These are phyloP conservation scores for Tachina fera DNA, from an alignment of 2,888 invertebrate genomes.

Conservation along the genomic window DNA sequence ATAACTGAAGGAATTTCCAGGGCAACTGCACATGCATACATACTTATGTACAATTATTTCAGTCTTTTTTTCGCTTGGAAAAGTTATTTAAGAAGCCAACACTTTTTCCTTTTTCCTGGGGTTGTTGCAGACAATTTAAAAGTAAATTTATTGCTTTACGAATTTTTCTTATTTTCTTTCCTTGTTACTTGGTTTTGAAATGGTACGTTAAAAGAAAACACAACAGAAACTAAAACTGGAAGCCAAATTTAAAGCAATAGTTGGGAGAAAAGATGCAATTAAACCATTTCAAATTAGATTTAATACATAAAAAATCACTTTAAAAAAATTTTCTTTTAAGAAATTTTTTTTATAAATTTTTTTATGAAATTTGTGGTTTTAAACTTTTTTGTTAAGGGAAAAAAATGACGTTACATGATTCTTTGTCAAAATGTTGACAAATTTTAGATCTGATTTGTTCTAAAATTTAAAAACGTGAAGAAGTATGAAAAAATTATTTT, in stretches of 20 bases:
- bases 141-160: conserved; percentile 67
- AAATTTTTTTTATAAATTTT: too few species aligned
- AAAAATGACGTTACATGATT: too few species aligned
- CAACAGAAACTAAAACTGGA: not conserved
- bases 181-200: not conserved
- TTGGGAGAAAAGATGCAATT: conserved; percentile 11
- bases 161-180: conserved; percentile 26
- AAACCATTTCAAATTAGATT: conserved; percentile 20
- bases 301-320: not conserved
- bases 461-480: too few species aligned
- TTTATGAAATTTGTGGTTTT: too few species aligned
- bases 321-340: too few species aligned
- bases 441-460: too few species aligned
- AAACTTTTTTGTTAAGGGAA: too few species aligned
- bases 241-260: conserved; percentile 32
- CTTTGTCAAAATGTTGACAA: too few species aligned
- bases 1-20: conserved; percentile 54
- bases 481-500: too few species aligned
- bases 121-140: conserved; percentile 63
- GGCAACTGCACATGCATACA: not conserved
- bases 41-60: not conserved
- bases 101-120: conserved; percentile 42
- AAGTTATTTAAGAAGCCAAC: conserved; percentile 41
- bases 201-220: not conserved
- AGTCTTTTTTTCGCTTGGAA: not conserved